Base-by-base conservation (phyloP, 1,140 invertebrate genomes). In the Drosophila leontia region DNA sequence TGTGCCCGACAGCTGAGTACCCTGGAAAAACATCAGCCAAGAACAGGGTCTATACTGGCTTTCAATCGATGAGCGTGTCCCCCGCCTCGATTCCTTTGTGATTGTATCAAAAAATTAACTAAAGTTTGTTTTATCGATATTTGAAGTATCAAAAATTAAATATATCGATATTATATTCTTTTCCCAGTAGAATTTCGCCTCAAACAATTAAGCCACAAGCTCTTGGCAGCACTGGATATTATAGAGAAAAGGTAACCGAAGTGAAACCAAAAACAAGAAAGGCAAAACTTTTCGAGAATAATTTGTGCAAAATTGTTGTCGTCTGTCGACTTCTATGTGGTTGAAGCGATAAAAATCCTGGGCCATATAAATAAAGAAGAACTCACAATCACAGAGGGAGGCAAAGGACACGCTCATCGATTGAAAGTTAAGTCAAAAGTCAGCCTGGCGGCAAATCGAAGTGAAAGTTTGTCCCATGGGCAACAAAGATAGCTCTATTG, bases 361-460 rank as follows among this genome's bases (percentile, higher is more conserved):
- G 61, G 32, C 75, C 71, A 67, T 55, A 77, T 56, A 75, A 42
- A 64, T 48, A 87, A 75, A 68, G 78, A 61, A 34, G 35, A 53
- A 19, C 44, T 17, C 35, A 68, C 44, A 61, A 19, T 47, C 41
- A 47, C 8, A 41, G 34, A 6, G 12, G 32, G n/a, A 4, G 15
- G 13, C 37, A 41, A 42, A 39, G 65, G 51, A 71, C 75, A 60
- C 60, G 51, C 68, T 67, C 44, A 44, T 61, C 41, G 65, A 44
- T 41, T 44, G 41, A 56, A 57, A 51, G 55, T 17, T 62, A 41
- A 83, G 64, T 83, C 60, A 88, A 88, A 83, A 88, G 72, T 80
- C 77, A 81, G 68, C 64, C 65, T 88, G 84, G 84, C 80, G 84
- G 84, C 80, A 84, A 88, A 88, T 88, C 80, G 85, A 87, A 80